phyloP scores from a whole-genome alignment of 2,113 vertebrate genomes.

The Piliocolobus tephrosceles region DNA sequence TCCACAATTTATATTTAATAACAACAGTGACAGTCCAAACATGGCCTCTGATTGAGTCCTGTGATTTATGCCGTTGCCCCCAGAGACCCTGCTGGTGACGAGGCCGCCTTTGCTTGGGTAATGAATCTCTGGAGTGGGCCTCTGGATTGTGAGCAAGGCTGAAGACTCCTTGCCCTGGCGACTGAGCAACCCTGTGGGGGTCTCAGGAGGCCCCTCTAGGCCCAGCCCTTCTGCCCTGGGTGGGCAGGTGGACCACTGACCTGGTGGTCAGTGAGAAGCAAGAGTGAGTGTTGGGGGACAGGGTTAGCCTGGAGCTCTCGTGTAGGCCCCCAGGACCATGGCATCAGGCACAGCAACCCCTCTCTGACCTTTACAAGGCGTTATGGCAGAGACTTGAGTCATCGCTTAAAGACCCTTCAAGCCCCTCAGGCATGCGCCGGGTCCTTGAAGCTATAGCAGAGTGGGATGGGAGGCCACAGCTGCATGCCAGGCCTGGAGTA shows the following conservation, averaged over 20 bases:
- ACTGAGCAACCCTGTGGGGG: not conserved
- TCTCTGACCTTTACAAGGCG: not conserved
- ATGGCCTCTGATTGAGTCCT: not conserved
- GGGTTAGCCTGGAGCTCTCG: rapidly evolving
- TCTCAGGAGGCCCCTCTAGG: not conserved
- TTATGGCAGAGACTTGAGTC: rapidly evolving
- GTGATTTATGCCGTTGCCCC: not conserved
- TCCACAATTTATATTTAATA: constrained; percentile 58
- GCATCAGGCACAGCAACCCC: rapidly evolving
- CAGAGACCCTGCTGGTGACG: not conserved
- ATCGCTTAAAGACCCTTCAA: rapidly evolving
- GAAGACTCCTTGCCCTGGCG: not conserved
- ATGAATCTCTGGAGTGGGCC: not conserved
- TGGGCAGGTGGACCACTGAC: not conserved
- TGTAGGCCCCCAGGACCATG: rapidly evolving
- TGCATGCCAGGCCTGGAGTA: not conserved
- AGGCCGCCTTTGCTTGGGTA: not conserved
- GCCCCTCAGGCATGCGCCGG: rapidly evolving
- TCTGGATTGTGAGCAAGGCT: not conserved
- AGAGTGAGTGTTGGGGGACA: not conserved
- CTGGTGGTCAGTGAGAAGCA: not conserved
- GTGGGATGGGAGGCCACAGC: rapidly evolving
- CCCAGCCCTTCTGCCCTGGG: not conserved
- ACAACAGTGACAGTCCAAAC: not conserved
- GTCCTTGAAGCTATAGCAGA: not conserved